Evolutionary conservation across 2,888 invertebrate genomes (phyloP), one percentile per base, ranked within the genome.

Genomic region (Lepidochrysops patricia): DNA sequence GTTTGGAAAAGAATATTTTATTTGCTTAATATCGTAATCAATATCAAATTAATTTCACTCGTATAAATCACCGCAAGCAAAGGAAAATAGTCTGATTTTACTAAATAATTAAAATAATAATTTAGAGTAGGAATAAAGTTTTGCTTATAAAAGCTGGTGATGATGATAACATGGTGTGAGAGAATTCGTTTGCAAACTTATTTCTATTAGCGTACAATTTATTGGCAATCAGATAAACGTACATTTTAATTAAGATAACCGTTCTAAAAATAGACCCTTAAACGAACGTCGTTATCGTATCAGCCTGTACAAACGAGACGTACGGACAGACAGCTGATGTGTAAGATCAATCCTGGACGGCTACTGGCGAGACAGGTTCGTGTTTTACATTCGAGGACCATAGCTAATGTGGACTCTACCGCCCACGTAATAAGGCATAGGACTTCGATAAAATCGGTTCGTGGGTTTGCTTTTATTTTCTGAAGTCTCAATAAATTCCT

Each of bases 401-500:
- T 52, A 27, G 26, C 56, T 6, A 58, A 37, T 9, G 5, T 19
- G 19, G 52, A 32, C 57, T 48, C 26, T 62, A 60, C 60, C 50
- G 7, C 35, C 54, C 26, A 35, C 32, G 23, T 23, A 19, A 34
- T 7, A 48, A 27, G n/a, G 6, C 1, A 27, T 12, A 15, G 19
- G 19, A 7, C 9, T 9, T n/a, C 19, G 35, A 32, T 57, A 29
- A 25, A 59, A 25, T 37, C 37, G 27, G 57, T 56, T 26, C 19
- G 7, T 43, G 25, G 59, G 49, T 63, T 61, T 78, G 74, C 73
- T 84, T 84, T 84, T 82, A 82, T 82, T 81, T 75, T 76, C 71
- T 69, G 76, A 80, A 79, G 82, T 78, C 82, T 81, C 84, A 83
- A 86, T 85, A 86, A 85, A 85, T 86, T 84, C 82, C 82, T 77